These are phyloP conservation scores for Muscina levida DNA, from an alignment of 2,888 invertebrate genomes.

Conservation along the genomic window DNA sequence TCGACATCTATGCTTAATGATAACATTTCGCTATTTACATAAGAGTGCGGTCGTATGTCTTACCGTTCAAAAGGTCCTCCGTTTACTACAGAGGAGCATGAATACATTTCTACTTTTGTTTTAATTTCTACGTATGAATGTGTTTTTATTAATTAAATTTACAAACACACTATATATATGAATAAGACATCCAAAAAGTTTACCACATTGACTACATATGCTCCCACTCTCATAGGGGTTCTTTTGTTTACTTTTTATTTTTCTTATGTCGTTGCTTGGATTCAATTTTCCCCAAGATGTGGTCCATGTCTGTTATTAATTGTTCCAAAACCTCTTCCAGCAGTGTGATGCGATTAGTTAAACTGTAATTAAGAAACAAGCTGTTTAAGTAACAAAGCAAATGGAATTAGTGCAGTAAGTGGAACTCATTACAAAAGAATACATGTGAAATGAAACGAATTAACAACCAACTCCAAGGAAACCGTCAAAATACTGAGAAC, in stretches of 20 bases:
- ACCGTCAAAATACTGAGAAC: background rate
- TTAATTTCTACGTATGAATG: too few relatives aligned
- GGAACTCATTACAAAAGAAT: background rate
- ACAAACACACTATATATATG: background rate
- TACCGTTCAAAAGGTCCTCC: too few relatives aligned
- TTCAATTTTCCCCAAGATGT: conserved; percentile 71
- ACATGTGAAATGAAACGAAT: background rate
- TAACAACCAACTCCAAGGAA: background rate
- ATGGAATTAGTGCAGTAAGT: background rate
- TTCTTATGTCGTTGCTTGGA: conserved; percentile 41
- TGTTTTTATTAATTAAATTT: conserved; percentile 14
- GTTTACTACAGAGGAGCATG: too few relatives aligned
- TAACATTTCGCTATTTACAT: too few relatives aligned
- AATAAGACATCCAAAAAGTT: background rate
- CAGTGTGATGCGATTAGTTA: conserved; percentile 71
- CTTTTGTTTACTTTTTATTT: background rate
- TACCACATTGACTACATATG: background rate
- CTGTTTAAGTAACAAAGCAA: background rate
- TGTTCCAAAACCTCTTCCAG: conserved; percentile 74
- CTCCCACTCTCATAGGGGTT: too few relatives aligned
- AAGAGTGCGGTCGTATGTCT: too few relatives aligned
- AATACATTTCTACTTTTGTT: too few relatives aligned
- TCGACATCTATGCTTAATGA: too few relatives aligned
- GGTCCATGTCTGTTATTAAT: conserved; percentile 73
- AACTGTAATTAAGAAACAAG: conserved; percentile 60